Evolutionary conservation across 92 coral and sea anemone genomes (phyloP).

Genomic region (Virgularia gustaviana): DNA sequence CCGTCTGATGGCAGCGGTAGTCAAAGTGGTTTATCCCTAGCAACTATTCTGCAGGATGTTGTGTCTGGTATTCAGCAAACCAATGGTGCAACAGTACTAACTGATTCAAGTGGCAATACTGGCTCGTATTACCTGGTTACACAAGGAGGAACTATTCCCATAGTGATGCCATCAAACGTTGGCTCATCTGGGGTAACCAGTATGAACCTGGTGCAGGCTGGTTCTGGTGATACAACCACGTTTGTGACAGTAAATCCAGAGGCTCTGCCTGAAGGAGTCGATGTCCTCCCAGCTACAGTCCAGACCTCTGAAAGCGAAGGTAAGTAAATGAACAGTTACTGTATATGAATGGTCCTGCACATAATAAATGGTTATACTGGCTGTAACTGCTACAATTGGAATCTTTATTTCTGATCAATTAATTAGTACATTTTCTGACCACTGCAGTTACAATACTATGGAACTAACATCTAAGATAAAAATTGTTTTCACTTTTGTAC

Average conservation of each 20-base stretch:
- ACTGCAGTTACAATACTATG: too few relatives aligned
- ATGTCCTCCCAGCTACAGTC: slow-evolving; percentile 22
- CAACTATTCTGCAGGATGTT: slow-evolving; percentile 92
- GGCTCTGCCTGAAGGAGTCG: slow-evolving; percentile 26
- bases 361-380: too few relatives aligned
- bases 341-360: too few relatives aligned
- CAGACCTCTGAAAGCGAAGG: slow-evolving; percentile 21
- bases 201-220: slow-evolving; percentile 37
- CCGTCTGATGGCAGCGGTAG: slow-evolving; percentile 59
- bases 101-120: slow-evolving; percentile 87
- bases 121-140: slow-evolving; percentile 94
- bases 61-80: slow-evolving; percentile 96
- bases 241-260: slow-evolving; percentile 42
- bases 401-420: too few relatives aligned
- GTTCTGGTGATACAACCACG: slow-evolving; percentile 30
- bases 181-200: slow-evolving; percentile 7
- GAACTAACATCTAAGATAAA: too few relatives aligned
- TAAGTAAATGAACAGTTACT: too few relatives aligned
- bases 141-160: slow-evolving; percentile 88
- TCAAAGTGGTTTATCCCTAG: slow-evolving; percentile 68
- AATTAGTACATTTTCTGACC: too few relatives aligned
- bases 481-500: too few relatives aligned
- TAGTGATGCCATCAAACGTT: slow-evolving; percentile 67
- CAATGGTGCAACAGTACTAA: slow-evolving; percentile 88
- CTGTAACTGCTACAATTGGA: too few relatives aligned